Base-by-base conservation (phyloP, 2,113 vertebrate genomes). In the Daphoenositta chrysoptera region DNA sequence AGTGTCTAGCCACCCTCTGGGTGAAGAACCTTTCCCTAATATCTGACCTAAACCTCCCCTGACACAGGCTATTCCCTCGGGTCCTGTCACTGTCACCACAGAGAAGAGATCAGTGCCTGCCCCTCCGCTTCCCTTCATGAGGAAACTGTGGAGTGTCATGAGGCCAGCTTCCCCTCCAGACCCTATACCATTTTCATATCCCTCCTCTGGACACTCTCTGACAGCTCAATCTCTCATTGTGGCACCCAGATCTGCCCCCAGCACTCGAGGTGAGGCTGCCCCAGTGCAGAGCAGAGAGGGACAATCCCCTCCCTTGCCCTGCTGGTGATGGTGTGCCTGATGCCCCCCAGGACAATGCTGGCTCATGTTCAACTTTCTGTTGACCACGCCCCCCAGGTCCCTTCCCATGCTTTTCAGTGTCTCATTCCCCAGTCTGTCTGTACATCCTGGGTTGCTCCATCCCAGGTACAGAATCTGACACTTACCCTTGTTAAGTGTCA, bases 361-460 rank as follows among this genome's bases (percentile, higher is more conserved):
- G 0, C 15, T 54, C 19, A 11, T 4, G 7, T 6, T 58, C 64
- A 47, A 0, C 19, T 58, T 35, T 1, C 6, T 1, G 0, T n/a
- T 6, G 3, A 16, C 27, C 13, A 20, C 2, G 4, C 45, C 7
- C 1, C 11, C 16, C 39, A n/a, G 19, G 3, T n/a, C 19, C 15
- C 13, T 45, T 60, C 7, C 28, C n/a, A 9, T 71, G 14, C 22
- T 56, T 35, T 56, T n/a, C 14, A 27, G 31, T 31, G 11, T 72
- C 21, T 57, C 9, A 9, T 35, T 56, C 14, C 7, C 17, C 7
- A 20, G 9, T 48, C 26, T 40, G 3, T 54, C 30, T 47, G n/a
- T 63, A 48, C 9, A 13, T 22, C 21, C 26, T 17, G 17, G 14
- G 2, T 42, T 56, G 5, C 24, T 57, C 21, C 17, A 22, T 64